A percentile compares a stretch with the other conserved stretches of the same genome.
phyloP scores from a whole-genome alignment of 2,797 vertebrate species.

The Diceros bicornis region DNA sequence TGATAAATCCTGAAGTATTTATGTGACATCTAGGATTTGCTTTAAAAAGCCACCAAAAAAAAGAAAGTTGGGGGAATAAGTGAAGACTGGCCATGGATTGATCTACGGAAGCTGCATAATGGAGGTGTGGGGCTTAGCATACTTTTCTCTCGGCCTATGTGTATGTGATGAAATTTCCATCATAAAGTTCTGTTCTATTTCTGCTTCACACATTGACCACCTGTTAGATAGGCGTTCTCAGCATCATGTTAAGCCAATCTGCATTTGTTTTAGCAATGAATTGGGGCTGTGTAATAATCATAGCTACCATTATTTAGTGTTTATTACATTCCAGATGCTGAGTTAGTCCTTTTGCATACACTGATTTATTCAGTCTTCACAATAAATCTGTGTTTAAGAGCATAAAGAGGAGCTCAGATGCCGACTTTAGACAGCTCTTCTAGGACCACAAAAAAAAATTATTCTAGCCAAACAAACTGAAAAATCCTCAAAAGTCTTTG shows the following conservation, averaged over 20 bases:
- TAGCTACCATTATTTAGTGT: not conserved
- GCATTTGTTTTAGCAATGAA: not conserved
- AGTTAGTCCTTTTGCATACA: not conserved
- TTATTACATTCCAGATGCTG: constrained; percentile 21
- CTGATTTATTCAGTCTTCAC: constrained; percentile 18
- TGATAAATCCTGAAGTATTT: not conserved
- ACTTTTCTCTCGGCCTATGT: not conserved
- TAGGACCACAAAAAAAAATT: not conserved
- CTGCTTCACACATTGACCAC: not conserved
- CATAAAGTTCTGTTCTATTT: constrained; percentile 20
- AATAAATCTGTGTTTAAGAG: constrained; percentile 21
- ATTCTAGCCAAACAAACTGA: not conserved
- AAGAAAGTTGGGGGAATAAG: not conserved
- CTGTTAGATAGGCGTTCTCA: not conserved
- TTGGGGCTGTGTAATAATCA: not conserved
- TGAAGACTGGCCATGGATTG: not conserved
- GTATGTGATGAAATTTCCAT: not conserved
- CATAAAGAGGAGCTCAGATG: not conserved
- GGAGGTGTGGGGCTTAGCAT: not conserved
- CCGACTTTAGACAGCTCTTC: not conserved
- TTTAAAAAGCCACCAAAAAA: not conserved
- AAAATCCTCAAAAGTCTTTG: constrained; percentile 11
- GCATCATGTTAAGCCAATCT: not conserved
- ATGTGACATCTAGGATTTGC: not conserved
- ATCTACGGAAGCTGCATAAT: not conserved